A percentile compares a stretch with the other conserved stretches of the same genome.
Conservation (phyloP, 2,888 invertebrate genomes). For the Heteromurus nitidus region DNA sequence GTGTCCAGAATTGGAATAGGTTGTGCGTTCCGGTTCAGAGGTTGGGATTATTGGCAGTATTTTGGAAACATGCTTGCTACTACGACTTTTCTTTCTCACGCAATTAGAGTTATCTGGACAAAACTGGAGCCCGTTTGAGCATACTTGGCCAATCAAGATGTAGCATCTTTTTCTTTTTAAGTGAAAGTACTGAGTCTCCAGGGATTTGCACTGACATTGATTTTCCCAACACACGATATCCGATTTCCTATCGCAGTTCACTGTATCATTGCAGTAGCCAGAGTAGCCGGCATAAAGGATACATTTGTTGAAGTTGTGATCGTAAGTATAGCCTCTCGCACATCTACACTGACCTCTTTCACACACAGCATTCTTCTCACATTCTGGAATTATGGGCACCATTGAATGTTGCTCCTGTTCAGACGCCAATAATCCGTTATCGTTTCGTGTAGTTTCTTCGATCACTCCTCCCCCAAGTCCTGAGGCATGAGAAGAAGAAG, state of each 20-base stretch:
- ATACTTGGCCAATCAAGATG: conserved; percentile 41
- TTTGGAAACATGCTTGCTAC: too few relatives aligned
- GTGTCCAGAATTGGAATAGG: background rate
- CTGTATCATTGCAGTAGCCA: conserved; percentile 25
- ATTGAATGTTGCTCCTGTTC: conserved; percentile 9
- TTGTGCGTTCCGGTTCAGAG: background rate
- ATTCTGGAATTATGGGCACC: conserved; percentile 18
- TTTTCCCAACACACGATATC: conserved; percentile 50
- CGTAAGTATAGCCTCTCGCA: conserved; percentile 39
- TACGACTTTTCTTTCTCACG: conserved; percentile 11
- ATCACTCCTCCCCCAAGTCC: background rate
- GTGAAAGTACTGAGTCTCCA: conserved; percentile 46
- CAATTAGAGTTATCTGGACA: conserved; percentile 61
- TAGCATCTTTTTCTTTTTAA: conserved; percentile 52
- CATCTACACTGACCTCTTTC: conserved; percentile 49
- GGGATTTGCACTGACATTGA: conserved; percentile 53
- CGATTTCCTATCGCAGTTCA: conserved; percentile 52
- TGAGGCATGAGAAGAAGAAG: background rate
- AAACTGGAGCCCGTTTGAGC: conserved; percentile 51
- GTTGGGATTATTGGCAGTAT: background rate
- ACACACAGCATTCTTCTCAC: conserved; percentile 50
- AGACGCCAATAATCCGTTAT: conserved; percentile 9
- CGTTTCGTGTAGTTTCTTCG: background rate
- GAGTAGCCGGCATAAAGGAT: conserved; percentile 30
- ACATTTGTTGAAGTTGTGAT: conserved; percentile 47